Base-by-base conservation (phyloP, 1,140 invertebrate genomes). In the Pinna nobilis region DNA sequence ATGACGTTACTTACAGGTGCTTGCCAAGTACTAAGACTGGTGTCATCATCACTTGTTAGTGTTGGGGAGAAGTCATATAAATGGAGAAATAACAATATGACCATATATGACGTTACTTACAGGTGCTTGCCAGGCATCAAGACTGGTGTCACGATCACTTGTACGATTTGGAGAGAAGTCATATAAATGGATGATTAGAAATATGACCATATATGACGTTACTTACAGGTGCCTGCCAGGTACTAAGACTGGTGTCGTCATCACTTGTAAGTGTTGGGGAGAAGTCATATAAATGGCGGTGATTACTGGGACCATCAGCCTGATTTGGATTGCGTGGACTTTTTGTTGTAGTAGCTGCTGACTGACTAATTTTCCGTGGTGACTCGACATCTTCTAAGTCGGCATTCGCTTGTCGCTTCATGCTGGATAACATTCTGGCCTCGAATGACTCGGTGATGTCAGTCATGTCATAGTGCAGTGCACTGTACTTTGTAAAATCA, bases 171-270 rank as follows among this genome's bases (percentile, higher is more conserved):
- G n/a, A n/a, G n/a, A n/a, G n/a, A n/a, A n/a, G n/a, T n/a, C n/a
- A n/a, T n/a, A n/a, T n/a, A n/a, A n/a, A n/a, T n/a, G n/a, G n/a
- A n/a, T n/a, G n/a, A n/a, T n/a, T 28, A 53, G 6, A 53, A 3
- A 20, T 53, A 3, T 23, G 13, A 20, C 0, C 5, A 9, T 15
- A 20, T 57, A n/a, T n/a, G n/a, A n/a, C n/a, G n/a, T n/a, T 37
- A 80, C 79, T 79, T 78, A 86, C 84, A 1, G 82, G 82, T 3
- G 79, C 82, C 50, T 83, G 82, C 80, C 81, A 84, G 5, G 83
- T 83, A 68, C 82, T 86, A n/a, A n/a, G n/a, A n/a, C n/a, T n/a
- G n/a, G n/a, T n/a, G 30, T 86, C 84, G 65, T 86, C 84, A 73
- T 82, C 81, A 74, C 69, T 71, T 18, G 79, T 81, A 13, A 78